Conservation (phyloP, 1,140 invertebrate genomes). For the Laodelphax striatellus region DNA sequence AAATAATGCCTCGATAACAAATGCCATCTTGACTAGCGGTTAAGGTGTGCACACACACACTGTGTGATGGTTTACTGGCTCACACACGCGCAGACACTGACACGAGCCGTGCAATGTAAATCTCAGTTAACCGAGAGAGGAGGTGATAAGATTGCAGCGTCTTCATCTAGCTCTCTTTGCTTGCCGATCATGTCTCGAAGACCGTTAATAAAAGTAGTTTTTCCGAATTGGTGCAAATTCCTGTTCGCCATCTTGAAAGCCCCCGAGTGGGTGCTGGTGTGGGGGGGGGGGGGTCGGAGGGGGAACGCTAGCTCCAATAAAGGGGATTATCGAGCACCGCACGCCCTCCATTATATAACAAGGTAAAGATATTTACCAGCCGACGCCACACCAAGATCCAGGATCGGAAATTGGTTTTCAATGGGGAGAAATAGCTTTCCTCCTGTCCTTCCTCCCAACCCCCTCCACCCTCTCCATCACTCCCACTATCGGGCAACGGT, state of each 20-base stretch:
- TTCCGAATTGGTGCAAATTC: slow-evolving; percentile 2
- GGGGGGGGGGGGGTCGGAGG: neutral
- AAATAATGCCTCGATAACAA: neutral
- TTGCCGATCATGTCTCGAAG: neutral
- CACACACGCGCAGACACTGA: neutral
- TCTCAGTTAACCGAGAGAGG: neutral
- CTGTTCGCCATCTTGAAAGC: neutral
- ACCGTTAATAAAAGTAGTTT: neutral
- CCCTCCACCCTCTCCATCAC: neutral
- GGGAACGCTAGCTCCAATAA: neutral
- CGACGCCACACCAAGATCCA: neutral
- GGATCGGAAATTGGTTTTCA: slow-evolving; percentile 3
- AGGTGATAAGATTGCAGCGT: neutral
- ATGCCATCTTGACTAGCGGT: neutral
- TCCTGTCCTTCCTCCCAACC: neutral
- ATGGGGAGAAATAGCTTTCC: slow-evolving; percentile 3
- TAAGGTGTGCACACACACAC: neutral
- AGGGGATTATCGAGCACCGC: neutral
- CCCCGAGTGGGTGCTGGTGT: no score
- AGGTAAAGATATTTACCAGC: neutral
- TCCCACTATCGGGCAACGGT: neutral
- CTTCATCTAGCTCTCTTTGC: neutral
- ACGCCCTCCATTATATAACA: neutral
- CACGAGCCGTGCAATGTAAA: neutral
- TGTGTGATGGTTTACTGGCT: no score